Conservation (phyloP, 1,140 invertebrate genomes). For the Uloborus diversus region DNA sequence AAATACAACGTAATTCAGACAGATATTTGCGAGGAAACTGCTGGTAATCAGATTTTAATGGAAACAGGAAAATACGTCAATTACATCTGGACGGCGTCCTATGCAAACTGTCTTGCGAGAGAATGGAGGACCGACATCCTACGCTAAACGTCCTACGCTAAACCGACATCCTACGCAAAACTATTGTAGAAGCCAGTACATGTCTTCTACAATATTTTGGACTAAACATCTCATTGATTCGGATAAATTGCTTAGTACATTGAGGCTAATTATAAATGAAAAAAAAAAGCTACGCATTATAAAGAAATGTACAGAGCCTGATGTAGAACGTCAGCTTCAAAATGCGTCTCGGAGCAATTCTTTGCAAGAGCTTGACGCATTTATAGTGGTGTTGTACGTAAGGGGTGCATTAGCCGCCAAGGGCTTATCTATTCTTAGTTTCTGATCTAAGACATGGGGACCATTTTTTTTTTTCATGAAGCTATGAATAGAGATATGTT, state of each 20-base stretch:
- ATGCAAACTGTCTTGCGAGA: slow-evolving; percentile 5
- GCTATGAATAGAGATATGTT: neutral
- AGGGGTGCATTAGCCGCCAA: neutral
- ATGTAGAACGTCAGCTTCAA: neutral
- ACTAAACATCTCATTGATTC: too few species aligned
- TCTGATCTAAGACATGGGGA: slow-evolving; percentile 5
- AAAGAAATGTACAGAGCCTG: slow-evolving; percentile 2
- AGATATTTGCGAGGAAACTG: neutral
- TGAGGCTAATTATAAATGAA: neutral
- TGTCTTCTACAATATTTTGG: too few species aligned
- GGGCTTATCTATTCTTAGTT: neutral
- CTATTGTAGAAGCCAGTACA: too few species aligned
- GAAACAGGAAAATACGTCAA: slow-evolving; percentile 1
- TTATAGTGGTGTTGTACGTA: neutral
- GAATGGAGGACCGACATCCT: neutral
- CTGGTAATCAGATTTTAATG: neutral
- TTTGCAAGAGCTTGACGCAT: neutral
- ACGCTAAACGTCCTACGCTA: neutral
- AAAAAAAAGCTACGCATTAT: slow-evolving; percentile 1
- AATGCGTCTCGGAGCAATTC: neutral
- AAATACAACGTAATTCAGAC: neutral
- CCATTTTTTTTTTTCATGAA: neutral
- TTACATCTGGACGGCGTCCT: neutral
- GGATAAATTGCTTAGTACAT: neutral
- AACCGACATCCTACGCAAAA: neutral